Conservation (phyloP, 1,140 invertebrate species). For the Heliconius melpomene region DNA sequence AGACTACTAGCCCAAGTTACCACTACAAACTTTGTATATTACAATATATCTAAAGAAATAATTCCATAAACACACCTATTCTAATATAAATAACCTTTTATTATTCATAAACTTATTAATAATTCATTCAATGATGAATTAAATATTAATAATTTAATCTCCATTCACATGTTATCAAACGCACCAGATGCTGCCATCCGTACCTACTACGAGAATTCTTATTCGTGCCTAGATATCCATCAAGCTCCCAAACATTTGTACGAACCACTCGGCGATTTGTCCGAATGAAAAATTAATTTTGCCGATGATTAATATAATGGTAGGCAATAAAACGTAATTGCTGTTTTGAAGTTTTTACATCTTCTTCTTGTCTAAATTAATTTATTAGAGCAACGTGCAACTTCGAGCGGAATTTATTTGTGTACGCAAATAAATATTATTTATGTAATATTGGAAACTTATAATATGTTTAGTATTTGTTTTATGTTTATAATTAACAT, state of each 20-base stretch:
- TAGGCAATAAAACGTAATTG: constrained; percentile 77
- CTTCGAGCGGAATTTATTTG: constrained; percentile 41
- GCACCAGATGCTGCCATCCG: constrained; percentile 52
- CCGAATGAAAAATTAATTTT: constrained; percentile 81
- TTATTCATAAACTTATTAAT: neutral
- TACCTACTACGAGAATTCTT: constrained; percentile 45
- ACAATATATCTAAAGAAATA: too few species aligned
- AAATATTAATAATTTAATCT: constrained; percentile 31
- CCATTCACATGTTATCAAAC: constrained; percentile 43
- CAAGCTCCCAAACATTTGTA: constrained; percentile 73
- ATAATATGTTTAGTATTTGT: neutral
- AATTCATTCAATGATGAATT: constrained; percentile 15
- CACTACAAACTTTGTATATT: too few species aligned
- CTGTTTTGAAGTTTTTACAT: constrained; percentile 80
- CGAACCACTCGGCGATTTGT: constrained; percentile 74
- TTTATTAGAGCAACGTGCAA: constrained; percentile 57
- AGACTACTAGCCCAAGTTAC: too few species aligned
- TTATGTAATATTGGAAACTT: constrained; percentile 21
- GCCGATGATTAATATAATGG: constrained; percentile 80
- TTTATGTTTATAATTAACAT: too few species aligned
- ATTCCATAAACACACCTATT: too few species aligned
- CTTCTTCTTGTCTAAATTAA: constrained; percentile 79
- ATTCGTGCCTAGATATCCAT: constrained; percentile 63
- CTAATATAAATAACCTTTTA: neutral
- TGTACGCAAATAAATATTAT: constrained; percentile 26